Evolutionary conservation across 2,888 invertebrate species (phyloP).

Genomic region (Coelopa pilipes): DNA sequence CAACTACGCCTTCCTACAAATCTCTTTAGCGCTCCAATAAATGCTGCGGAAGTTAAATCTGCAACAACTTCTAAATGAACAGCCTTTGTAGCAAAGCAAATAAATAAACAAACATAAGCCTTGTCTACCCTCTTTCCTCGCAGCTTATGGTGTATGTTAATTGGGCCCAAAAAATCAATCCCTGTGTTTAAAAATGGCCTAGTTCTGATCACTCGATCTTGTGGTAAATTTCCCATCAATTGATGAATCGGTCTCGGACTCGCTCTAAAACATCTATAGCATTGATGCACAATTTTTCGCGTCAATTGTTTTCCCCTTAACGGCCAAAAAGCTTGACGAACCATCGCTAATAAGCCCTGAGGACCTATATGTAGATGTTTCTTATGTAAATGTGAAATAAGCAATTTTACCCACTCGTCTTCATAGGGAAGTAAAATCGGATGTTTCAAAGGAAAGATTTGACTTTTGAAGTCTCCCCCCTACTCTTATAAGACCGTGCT

Average conservation of each 20-base stretch:
- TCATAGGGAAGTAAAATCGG: slow-evolving; percentile 34
- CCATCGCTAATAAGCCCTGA: slow-evolving; percentile 8
- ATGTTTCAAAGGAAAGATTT: slow-evolving; percentile 15
- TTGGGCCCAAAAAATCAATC: slow-evolving; percentile 5
- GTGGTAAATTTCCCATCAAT: not conserved
- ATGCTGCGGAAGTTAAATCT: slow-evolving; percentile 28
- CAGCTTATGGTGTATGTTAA: not conserved
- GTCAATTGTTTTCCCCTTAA: not conserved
- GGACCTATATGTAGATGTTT: slow-evolving; percentile 29
- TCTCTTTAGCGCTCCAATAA: slow-evolving; percentile 10
- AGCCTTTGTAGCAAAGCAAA: slow-evolving; percentile 18
- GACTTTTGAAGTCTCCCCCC: slow-evolving; percentile 28
- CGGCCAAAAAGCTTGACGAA: slow-evolving; percentile 19
- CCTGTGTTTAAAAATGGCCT: not conserved
- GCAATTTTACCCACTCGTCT: slow-evolving; percentile 29
- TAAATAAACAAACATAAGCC: not conserved
- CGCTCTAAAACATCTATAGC: not conserved
- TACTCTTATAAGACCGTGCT: slow-evolving; percentile 9
- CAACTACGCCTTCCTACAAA: slow-evolving; percentile 31
- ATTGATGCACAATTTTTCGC: too few species aligned
- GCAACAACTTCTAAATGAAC: slow-evolving; percentile 16
- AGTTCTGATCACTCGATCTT: not conserved
- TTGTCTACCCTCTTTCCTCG: slow-evolving; percentile 9
- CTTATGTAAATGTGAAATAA: slow-evolving; percentile 28
- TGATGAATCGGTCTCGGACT: not conserved